Percentiles rank a stretch among this genome's conserved stretches.
phyloP scores from a whole-genome alignment of 2,797 vertebrate genomes.

The Micrastur ruficollis region DNA sequence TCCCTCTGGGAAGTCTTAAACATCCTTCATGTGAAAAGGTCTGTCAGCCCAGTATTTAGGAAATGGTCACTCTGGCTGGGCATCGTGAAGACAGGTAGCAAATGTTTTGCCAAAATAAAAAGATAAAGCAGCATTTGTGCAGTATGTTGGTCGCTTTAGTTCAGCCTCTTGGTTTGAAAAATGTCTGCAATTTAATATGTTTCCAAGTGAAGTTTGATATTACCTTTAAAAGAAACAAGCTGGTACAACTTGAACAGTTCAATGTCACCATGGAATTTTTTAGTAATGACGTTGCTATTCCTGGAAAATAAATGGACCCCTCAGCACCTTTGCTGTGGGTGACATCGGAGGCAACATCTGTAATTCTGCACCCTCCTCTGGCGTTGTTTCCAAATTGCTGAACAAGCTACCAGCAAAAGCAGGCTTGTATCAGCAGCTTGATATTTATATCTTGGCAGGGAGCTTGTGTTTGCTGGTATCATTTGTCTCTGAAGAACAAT shows the following conservation, averaged over 20 bases:
- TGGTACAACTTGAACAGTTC: neutral
- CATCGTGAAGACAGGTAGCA: neutral
- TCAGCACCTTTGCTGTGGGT: conserved; percentile 23
- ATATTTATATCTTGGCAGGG: conserved; percentile 5
- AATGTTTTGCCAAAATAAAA: neutral
- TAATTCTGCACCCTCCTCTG: neutral
- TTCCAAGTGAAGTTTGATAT: neutral
- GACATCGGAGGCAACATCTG: neutral
- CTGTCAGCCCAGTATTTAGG: rapidly evolving
- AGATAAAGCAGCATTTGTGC: neutral
- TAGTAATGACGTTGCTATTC: conserved; percentile 23
- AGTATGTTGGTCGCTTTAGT: neutral
- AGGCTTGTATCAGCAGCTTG: conserved; percentile 24
- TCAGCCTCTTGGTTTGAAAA: neutral
- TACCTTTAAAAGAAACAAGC: neutral
- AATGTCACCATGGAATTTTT: neutral
- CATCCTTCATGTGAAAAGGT: neutral
- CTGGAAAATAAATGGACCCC: neutral
- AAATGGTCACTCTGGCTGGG: rapidly evolving
- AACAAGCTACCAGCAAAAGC: neutral
- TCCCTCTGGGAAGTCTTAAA: neutral
- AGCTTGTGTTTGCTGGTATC: neutral
- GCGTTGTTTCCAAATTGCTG: neutral
- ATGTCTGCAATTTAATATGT: neutral
- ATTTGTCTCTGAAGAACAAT: conserved; percentile 41